Base-by-base conservation (phyloP, 2,797 vertebrate genomes). In the Anabas testudineus region DNA sequence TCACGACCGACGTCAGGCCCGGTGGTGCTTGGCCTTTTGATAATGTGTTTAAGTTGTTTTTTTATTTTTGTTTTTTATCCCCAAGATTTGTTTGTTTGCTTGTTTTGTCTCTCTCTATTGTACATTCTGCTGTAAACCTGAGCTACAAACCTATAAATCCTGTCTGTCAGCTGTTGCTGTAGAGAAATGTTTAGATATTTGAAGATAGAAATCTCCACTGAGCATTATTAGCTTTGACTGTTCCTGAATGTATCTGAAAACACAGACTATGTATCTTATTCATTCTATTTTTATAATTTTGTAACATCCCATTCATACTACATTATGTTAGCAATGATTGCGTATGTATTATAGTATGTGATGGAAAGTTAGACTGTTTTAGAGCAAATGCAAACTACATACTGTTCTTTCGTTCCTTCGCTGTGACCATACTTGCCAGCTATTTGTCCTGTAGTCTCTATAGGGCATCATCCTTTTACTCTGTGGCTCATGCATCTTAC, bases 401-500 rank as follows among this genome's bases (percentile, higher is more conserved):
- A 32, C 2, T 32, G 30, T 32, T 49, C 41, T 77, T 47, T 75
- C 24, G 46, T 48, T 2, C n/a, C 10, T 37, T 49, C 0, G 2
- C 3, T 34, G 47, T 48, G 28, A 36, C 39, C 36, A 16, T 46
- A 36, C 32, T 32, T 39, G n/a, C 42, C 48, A 47, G 68, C 48
- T 62, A 37, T 81, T 72, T 80, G 73, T 76, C 59, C 62, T 54
- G 63, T 61, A 4, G 3, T 9, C 5, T 22, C 74, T 71, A 34
- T 68, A 51, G 58, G 55, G 37, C 63, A 58, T 74, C 30, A 36
- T 71, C 43, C 19, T 10, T 46, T 45, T 47, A 67, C n/a, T 54
- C 74, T 62, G 58, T 74, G 79, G 54, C 48, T 34, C 67, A 67
- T 66, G 32, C 62, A 55, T 80, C 39, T 45, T 14, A 71, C 37